Base-by-base conservation (phyloP, 1,140 invertebrate species). In the Melanaphis sacchari region DNA sequence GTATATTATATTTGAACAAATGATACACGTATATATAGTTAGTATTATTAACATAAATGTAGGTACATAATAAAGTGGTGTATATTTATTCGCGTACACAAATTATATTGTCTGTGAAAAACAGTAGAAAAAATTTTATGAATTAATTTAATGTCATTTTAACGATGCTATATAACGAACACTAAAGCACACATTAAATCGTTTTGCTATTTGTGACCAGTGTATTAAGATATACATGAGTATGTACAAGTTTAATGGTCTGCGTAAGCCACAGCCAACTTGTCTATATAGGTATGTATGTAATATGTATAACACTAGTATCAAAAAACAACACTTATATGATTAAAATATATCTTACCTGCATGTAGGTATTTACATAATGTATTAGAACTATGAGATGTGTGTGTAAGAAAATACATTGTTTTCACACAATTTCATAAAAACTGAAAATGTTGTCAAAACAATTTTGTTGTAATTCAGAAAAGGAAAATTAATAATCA, bases 131-230 rank as follows among this genome's bases (percentile, higher is more conserved):
- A 88, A 49, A 9, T 26, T 54, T 54, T 90, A 90, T 43, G 87
- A 89, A 89, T 46, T 52, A 52, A 89, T 89, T 89, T 89, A 89
- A 89, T 90, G 49, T 40, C 88, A 9, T 59, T 90, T 59, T 90
- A 59, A 90, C 88, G 88, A 59, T 41, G 36, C 49, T 24, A 46
- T 40, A 52, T 54, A 90, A 90, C 36, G 49, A 90, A 22, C 49
- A 90, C 49, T 90, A 90, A 90, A 90, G 88, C 49, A 40, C 21
- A 54, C 88, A 54, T 89, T 49, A 49, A 88, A 89, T 90, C 88
- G 49, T 90, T 54, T 90, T 52, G 49, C 38, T 90, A 90, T 90
- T 90, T 54, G 88, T 90, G 36, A 24, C 22, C 24, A 31, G 26
- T 54, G 49, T 26, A 90, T 54, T 90, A 90, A 90, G 88, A 90